These are phyloP conservation scores for Villa cingulata DNA, from an alignment of 2,888 invertebrate species.

Conservation along the genomic window DNA sequence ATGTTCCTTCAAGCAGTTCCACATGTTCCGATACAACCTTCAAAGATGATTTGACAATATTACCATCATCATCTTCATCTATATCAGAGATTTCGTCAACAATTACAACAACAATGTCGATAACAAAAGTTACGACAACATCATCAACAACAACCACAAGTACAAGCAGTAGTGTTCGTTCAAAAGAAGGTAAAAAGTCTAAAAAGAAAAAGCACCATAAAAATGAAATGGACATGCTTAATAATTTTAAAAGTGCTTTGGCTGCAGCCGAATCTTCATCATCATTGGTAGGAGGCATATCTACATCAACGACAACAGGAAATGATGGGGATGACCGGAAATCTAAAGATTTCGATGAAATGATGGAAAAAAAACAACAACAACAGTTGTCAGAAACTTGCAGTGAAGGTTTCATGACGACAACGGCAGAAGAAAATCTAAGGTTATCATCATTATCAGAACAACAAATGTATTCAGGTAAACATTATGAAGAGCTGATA, in stretches of 20 bases:
- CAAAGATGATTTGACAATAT: constrained; percentile 7
- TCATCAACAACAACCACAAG: background rate
- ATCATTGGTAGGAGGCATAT: constrained; percentile 3
- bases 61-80: constrained; percentile 6
- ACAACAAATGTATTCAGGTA: background rate
- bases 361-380: background rate
- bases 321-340: background rate
- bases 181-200: constrained; percentile 20
- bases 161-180: constrained; percentile 2
- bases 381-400: background rate
- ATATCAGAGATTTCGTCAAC: background rate
- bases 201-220: constrained; percentile 31
- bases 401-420: background rate
- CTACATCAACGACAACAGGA: constrained; percentile 8
- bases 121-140: constrained; percentile 4
- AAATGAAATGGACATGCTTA: constrained; percentile 34
- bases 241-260: constrained; percentile 28
- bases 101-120: background rate
- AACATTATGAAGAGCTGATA: constrained; percentile 13
- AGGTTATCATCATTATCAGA: background rate
- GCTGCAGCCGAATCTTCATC: constrained; percentile 14
- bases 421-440: background rate
- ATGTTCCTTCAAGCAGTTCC: constrained; percentile 10
- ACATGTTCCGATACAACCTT: background rate
- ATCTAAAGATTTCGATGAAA: constrained; percentile 1